These are phyloP conservation scores for Microplitis demolitor DNA, from an alignment of 1,140 invertebrate species.

Conservation along the genomic window DNA sequence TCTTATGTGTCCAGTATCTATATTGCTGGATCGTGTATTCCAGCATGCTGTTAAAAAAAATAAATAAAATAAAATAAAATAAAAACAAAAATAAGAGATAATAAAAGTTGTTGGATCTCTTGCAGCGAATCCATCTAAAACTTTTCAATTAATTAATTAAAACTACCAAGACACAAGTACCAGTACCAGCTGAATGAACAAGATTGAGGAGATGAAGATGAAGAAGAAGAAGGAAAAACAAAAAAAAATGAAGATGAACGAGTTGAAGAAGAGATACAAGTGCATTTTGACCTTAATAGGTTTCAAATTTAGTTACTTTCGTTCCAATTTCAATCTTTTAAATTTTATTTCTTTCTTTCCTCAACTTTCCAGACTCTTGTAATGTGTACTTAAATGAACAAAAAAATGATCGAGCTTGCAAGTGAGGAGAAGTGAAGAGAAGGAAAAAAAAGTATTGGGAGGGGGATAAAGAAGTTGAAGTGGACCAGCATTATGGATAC, in stretches of 20 bases:
- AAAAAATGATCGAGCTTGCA: too few species aligned
- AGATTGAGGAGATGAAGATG: too few species aligned
- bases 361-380: background rate
- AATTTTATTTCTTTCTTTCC: background rate
- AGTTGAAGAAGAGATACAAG: too few species aligned
- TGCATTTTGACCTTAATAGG: too few species aligned
- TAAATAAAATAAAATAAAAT: background rate
- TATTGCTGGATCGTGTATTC: slow-evolving; percentile 48
- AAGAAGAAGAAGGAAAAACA: too few species aligned
- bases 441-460: background rate
- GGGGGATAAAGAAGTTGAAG: background rate
- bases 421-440: too few species aligned
- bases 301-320: slow-evolving; percentile 6
- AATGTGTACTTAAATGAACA: background rate
- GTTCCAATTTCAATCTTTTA: background rate
- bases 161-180: background rate
- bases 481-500: background rate
- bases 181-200: background rate
- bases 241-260: too few species aligned
- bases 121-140: too few species aligned
- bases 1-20: slow-evolving; percentile 45
- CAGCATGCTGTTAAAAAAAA: slow-evolving; percentile 53
- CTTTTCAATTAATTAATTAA: too few species aligned
- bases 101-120: too few species aligned
- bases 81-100: background rate